Percentiles rank a stretch among this genome's conserved stretches.
Evolutionary conservation across 2,888 invertebrate species (phyloP).

Genomic region (Folsomia manolachei): DNA sequence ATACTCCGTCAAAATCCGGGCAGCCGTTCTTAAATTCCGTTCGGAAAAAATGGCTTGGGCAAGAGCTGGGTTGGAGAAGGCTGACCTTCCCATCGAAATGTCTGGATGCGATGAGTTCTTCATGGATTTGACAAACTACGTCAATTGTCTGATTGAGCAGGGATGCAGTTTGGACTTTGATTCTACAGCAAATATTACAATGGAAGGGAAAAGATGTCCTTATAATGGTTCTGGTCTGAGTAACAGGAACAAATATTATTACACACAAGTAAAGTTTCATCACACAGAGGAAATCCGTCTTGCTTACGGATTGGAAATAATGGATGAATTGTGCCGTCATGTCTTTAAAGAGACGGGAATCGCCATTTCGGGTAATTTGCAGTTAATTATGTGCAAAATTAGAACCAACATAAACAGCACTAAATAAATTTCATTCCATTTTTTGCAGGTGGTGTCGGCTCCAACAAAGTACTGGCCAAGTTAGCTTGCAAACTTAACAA

Average conservation of each 20-base stretch:
- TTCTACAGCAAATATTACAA: background rate
- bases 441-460: background rate
- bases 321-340: background rate
- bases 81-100: background rate
- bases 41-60: background rate
- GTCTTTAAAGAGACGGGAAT: background rate
- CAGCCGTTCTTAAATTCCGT: background rate
- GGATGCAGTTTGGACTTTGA: background rate
- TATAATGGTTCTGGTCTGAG: background rate
- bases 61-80: background rate
- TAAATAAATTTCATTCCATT: too few relatives aligned
- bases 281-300: background rate
- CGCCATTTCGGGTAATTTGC: background rate
- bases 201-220: background rate
- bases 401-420: too few relatives aligned
- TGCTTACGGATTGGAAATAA: background rate
- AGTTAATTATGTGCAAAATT: background rate
- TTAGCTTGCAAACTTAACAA: background rate
- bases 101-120: background rate
- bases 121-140: background rate
- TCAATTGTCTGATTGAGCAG: background rate
- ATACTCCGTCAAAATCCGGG: background rate
- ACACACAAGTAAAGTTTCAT: background rate
- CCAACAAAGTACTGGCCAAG: slow-evolving; percentile 3
- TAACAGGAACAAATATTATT: background rate